Conservation (phyloP, 2,888 invertebrate species). For the Sclerodermus sp. region DNA sequence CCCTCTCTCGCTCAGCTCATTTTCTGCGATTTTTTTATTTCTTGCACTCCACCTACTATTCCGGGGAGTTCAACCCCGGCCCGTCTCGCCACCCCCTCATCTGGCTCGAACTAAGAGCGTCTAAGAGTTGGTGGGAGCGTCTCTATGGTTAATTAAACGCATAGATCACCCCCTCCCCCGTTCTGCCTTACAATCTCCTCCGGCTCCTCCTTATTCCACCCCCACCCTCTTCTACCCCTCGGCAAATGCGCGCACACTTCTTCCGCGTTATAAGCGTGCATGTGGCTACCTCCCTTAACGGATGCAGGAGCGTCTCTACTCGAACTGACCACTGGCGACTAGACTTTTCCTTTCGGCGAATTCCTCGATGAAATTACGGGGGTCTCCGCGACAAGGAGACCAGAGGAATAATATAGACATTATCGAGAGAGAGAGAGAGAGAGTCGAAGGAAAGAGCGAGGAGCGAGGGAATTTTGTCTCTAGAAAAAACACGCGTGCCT, state of each 20-base stretch:
- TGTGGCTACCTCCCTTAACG: slow-evolving; percentile 17
- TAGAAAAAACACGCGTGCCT: background rate
- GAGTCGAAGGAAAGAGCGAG: background rate
- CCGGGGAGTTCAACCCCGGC: slow-evolving; percentile 13
- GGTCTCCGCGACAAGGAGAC: too few species aligned
- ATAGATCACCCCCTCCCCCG: slow-evolving; percentile 49
- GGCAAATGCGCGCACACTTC: slow-evolving; percentile 34
- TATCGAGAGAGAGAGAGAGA: background rate
- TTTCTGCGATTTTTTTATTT: slow-evolving; percentile 13
- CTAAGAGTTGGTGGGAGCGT: slow-evolving; percentile 52
- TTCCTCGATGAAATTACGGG: too few species aligned
- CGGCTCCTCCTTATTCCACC: slow-evolving; percentile 11
- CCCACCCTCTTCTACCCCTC: slow-evolving; percentile 23
- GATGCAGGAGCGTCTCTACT: slow-evolving; percentile 20
- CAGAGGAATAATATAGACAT: too few species aligned
- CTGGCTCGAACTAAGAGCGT: slow-evolving; percentile 48
- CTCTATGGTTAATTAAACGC: slow-evolving; percentile 57
- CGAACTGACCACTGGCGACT: background rate
- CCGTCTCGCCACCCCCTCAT: slow-evolving; percentile 30
- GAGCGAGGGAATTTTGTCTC: background rate
- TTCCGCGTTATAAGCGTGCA: slow-evolving; percentile 33
- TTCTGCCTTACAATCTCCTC: slow-evolving; percentile 20
- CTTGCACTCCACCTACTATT: slow-evolving; percentile 12
- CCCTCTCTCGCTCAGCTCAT: slow-evolving; percentile 7
- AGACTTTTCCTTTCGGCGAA: too few species aligned